Evolutionary conservation across 1,140 invertebrate genomes (phyloP).

Genomic region (Bombyx mandarina): DNA sequence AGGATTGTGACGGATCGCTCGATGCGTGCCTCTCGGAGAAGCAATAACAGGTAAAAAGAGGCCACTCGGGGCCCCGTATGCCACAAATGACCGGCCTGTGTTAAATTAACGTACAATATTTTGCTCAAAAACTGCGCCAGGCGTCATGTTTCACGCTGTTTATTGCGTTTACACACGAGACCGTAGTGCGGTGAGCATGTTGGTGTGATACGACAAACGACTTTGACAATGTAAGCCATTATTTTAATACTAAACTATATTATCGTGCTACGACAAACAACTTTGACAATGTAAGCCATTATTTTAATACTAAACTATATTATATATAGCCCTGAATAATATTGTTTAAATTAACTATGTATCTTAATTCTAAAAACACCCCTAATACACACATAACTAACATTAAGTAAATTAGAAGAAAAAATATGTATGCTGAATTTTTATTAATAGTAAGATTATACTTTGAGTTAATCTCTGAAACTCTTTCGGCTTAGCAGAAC

Average conservation of each 20-base stretch:
- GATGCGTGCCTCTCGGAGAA: conserved; percentile 32
- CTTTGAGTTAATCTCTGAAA: too few species aligned
- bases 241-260: background rate
- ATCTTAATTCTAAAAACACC: background rate
- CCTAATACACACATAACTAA: background rate
- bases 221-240: too few species aligned
- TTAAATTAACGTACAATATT: conserved; percentile 68
- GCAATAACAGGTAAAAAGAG: conserved; percentile 35
- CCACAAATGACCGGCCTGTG: conserved; percentile 54
- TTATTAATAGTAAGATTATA: too few species aligned
- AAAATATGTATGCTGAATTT: too few species aligned
- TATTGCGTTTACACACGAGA: conserved; percentile 34
- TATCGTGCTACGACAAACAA: background rate
- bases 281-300: too few species aligned
- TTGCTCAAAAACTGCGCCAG: conserved; percentile 62
- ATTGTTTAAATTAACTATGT: background rate
- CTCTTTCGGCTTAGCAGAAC: too few species aligned
- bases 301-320: background rate
- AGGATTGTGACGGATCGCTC: conserved; percentile 33
- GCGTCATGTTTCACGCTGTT: conserved; percentile 54
- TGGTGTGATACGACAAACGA: background rate
- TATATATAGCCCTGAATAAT: background rate
- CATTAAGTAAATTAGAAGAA: background rate
- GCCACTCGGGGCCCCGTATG: conserved; percentile 32
- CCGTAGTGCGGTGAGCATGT: conserved; percentile 9